Evolutionary conservation across 2,113 vertebrate species (phyloP).

Genomic region (Rhinopomastus cyanomelas): DNA sequence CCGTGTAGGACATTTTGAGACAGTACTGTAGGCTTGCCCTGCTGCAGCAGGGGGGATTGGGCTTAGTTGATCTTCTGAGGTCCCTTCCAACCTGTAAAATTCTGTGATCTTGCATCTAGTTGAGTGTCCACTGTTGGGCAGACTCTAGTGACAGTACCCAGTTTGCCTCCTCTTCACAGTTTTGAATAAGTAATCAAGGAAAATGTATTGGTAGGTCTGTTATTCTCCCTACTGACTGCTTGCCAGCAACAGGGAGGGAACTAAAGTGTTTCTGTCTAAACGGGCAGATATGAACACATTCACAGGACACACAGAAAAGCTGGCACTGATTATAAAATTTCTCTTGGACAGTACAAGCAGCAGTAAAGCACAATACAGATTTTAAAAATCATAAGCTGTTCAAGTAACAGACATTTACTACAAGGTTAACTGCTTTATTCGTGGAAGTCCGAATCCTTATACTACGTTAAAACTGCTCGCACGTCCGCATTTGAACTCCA

Average conservation of each 20-base stretch:
- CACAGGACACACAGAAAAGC: not conserved
- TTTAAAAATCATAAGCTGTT: not conserved
- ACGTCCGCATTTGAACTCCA: not conserved
- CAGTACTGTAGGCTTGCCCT: too few species aligned
- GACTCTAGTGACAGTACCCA: not conserved
- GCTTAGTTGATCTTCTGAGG: too few species aligned
- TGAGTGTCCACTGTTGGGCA: not conserved
- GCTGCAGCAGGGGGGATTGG: too few species aligned
- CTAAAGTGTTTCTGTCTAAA: not conserved
- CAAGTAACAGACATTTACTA: not conserved
- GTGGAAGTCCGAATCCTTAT: not conserved
- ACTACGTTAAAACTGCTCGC: slow-evolving; percentile 25
- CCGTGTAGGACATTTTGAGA: too few species aligned
- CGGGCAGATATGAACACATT: not conserved
- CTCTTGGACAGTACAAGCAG: not conserved
- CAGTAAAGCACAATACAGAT: not conserved
- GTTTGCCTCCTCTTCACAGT: not conserved
- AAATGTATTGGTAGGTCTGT: not conserved
- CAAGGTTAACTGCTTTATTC: slow-evolving; percentile 27
- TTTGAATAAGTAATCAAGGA: not conserved
- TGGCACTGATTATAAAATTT: not conserved
- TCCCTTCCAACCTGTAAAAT: too few species aligned
- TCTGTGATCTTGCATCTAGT: not conserved
- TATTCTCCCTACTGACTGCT: not conserved
- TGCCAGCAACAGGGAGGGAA: not conserved